Evolutionary conservation across 1,140 invertebrate species (phyloP).

Genomic region (Drosophila ogumai): DNA sequence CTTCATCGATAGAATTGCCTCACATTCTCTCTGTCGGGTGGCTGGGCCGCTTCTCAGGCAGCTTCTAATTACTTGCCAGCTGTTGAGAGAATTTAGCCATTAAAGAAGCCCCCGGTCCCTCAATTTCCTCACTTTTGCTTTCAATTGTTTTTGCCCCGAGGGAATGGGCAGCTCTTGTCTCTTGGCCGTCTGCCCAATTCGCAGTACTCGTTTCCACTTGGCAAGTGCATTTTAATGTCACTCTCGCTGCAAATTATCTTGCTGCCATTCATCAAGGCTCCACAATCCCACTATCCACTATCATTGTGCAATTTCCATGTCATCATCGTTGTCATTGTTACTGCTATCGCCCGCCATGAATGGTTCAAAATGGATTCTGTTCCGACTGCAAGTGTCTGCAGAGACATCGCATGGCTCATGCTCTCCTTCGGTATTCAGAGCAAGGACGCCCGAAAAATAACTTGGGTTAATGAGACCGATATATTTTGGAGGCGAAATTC

Average conservation of each 20-base stretch:
- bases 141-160: constrained; percentile 45
- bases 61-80: constrained; percentile 62
- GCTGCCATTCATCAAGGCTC: constrained; percentile 48
- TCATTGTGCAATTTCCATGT: constrained; percentile 34
- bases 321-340: constrained; percentile 50
- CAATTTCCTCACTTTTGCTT: constrained; percentile 44
- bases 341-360: constrained; percentile 22
- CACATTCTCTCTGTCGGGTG: not conserved
- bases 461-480: constrained; percentile 10
- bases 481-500: not conserved
- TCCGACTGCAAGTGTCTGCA: not conserved
- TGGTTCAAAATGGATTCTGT: constrained; percentile 20
- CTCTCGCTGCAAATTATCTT: constrained; percentile 63
- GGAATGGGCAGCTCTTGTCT: constrained; percentile 9
- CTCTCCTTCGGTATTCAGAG: not conserved
- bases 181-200: constrained; percentile 56
- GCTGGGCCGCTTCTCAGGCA: not conserved
- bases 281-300: not conserved
- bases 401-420: not conserved
- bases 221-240: constrained; percentile 73
- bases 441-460: constrained; percentile 21
- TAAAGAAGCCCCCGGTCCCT: constrained; percentile 24
- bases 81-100: constrained; percentile 48
- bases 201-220: constrained; percentile 53
- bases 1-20: constrained; percentile 33